Percentiles rank a stretch among this genome's conserved stretches.
Conservation (phyloP, 37 sponge, comb jelly and placozoan genomes). For the Beroe ovata region DNA sequence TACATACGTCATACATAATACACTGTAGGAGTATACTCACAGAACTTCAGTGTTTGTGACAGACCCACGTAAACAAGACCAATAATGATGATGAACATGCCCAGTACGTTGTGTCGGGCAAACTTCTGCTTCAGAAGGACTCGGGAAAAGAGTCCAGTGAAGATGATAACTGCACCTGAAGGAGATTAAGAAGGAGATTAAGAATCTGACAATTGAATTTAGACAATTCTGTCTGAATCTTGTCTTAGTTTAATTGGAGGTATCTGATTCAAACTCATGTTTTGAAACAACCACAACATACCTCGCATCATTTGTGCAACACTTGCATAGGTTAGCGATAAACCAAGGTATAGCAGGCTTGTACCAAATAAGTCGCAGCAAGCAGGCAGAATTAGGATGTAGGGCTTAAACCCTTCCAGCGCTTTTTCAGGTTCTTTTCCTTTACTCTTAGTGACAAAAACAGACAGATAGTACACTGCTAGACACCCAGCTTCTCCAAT, state of each 20-base stretch:
- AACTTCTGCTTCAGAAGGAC: conserved; percentile 74
- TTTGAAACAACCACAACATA: no score
- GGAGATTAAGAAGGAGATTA: background rate
- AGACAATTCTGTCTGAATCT: no score
- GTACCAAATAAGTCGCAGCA: conserved; percentile 87
- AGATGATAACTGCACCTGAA: conserved; percentile 86
- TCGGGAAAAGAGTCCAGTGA: conserved; percentile 91
- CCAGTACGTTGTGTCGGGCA: conserved; percentile 70
- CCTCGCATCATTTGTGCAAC: conserved; percentile 96
- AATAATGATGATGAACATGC: conserved; percentile 87
- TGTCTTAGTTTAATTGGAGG: no score
- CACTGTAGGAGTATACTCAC: no score
- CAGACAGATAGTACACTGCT: conserved; percentile 76
- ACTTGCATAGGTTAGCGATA: conserved; percentile 89
- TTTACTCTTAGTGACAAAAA: conserved; percentile 31
- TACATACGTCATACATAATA: no score
- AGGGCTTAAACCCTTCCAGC: conserved; percentile 85
- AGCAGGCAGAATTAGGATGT: conserved; percentile 88
- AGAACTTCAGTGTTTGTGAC: conserved; percentile 73
- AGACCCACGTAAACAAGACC: conserved; percentile 87
- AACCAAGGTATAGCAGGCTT: conserved; percentile 89
- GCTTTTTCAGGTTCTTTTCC: conserved; percentile 68
- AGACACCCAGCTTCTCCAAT: conserved; percentile 89
- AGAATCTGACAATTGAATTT: background rate
- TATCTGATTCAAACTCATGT: no score